phyloP scores from a whole-genome alignment of 2,113 vertebrate genomes.

The Vombatus ursinus region DNA sequence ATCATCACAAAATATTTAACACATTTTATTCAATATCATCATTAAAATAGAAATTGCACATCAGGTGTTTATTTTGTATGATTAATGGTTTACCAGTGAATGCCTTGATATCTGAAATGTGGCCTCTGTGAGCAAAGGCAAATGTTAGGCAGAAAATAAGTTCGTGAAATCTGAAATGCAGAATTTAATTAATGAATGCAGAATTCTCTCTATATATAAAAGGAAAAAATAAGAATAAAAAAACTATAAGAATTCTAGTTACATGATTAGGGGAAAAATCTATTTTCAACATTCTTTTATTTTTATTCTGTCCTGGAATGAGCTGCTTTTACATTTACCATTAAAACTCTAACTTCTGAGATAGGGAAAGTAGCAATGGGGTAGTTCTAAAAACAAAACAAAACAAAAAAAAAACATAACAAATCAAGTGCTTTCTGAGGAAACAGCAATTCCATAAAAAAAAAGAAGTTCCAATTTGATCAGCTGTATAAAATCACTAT shows the following conservation, averaged over 20 bases:
- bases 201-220: background rate
- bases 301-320: background rate
- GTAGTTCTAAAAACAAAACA: too few relatives aligned
- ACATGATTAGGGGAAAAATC: background rate
- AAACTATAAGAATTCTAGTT: background rate
- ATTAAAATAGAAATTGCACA: background rate
- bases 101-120: background rate
- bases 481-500: background rate
- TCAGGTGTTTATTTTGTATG: background rate
- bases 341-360: background rate
- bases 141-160: background rate
- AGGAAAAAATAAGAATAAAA: background rate
- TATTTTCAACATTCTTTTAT: background rate
- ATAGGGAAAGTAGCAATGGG: background rate
- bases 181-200: background rate
- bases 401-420: background rate
- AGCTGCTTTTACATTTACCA: background rate
- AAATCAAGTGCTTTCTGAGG: background rate
- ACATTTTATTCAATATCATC: background rate
- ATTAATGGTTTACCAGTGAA: background rate
- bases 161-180: background rate
- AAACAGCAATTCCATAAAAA: background rate
- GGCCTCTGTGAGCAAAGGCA: background rate
- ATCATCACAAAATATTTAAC: background rate
- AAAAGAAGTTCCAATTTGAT: background rate